Evolutionary conservation across 2,113 vertebrate genomes (phyloP), one percentile per base, ranked within the genome.

Genomic region (Callaeas wilsoni): DNA sequence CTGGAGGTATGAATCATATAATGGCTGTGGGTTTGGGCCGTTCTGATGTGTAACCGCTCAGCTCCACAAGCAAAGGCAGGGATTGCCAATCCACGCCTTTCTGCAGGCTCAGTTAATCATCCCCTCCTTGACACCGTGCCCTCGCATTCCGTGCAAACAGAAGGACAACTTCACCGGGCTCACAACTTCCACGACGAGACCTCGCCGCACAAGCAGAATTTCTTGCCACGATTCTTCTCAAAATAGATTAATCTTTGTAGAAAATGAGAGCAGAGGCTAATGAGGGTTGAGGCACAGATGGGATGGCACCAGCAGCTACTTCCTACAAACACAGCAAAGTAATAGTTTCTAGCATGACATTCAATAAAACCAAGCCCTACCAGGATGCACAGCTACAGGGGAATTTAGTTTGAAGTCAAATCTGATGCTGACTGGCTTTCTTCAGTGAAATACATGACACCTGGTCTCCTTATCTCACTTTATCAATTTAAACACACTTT

Each of bases 251-350:
- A 90, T 95, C 76, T 88, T 70, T 27, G 59, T 75, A 55, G 87
- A 56, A 91, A 90, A 92, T n/a, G 44, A 93, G 69, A 86, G 75
- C 71, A 95, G 59, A 87, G 92, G 85, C 75, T 94, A 96, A 95
- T 88, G 85, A 91, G 63, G 56, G 83, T 33, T 76, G 67, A 95
- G 83, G 80, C 78, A 77, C 93, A 93, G 90, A 90, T 90, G 87
- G 91, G 75, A 90, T 41, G 56, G 87, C 71, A 91, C 74, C 46
- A 62, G 70, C 69, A 96, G 74, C 37, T 85, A 32, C 82, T 96
- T 91, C 59, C 60, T 79, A 55, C 39, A 70, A 90, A 63, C 67
- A 41, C 23, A 74, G 82, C 46, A 27, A 87, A 64, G 47, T 18
- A 67, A 74, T 21, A 63, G 26, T 89, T 94, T 84, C 64, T 88